Conservation (phyloP, 2,797 vertebrate species). For the Yasuhikotakia modesta region DNA sequence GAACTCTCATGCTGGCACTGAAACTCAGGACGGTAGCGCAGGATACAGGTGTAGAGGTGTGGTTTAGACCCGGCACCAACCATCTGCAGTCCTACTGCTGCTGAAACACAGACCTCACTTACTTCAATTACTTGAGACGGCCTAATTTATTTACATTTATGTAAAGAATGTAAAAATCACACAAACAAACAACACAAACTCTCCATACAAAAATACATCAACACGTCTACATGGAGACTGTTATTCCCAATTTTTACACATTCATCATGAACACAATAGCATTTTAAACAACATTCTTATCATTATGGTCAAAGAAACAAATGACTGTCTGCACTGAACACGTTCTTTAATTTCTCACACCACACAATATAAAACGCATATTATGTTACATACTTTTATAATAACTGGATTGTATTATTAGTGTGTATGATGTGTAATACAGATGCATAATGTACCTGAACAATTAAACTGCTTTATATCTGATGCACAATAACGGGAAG, state of each 20-base stretch:
- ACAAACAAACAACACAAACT: background rate
- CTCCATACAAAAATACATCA: background rate
- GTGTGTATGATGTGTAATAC: too few relatives aligned
- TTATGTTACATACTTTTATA: too few relatives aligned
- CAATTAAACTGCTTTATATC: background rate
- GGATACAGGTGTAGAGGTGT: constrained; percentile 51
- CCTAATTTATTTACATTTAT: background rate
- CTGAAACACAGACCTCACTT: background rate
- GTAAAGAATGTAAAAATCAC: background rate
- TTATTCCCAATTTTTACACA: background rate
- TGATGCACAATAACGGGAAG: background rate
- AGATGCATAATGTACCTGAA: background rate
- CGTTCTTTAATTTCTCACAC: too few relatives aligned
- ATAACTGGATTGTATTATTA: too few relatives aligned
- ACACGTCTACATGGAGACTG: background rate
- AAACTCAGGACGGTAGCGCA: constrained; percentile 47
- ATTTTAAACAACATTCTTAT: too few relatives aligned
- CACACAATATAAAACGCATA: too few relatives aligned
- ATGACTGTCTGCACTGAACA: too few relatives aligned
- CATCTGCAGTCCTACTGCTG: background rate
- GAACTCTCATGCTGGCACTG: constrained; percentile 73
- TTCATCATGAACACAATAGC: too few relatives aligned
- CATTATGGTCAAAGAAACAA: too few relatives aligned
- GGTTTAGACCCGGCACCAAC: constrained; percentile 62
- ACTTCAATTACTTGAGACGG: background rate